Evolutionary conservation across 2,888 invertebrate species (phyloP).

Genomic region (Cryptocheilus praepositus): DNA sequence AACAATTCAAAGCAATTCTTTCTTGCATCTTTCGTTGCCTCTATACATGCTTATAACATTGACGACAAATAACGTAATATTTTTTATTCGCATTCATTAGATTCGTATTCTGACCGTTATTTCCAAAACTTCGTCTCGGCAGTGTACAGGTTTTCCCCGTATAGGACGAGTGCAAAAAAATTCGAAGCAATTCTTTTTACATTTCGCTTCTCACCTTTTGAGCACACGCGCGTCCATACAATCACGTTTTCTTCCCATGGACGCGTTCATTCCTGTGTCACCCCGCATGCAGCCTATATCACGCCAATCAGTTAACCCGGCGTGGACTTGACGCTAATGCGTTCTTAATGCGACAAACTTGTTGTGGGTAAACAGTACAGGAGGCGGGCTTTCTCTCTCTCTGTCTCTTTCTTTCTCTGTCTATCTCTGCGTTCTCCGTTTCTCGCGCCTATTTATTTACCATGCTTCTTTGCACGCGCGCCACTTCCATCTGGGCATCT

Average conservation of each 20-base stretch:
- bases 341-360: conserved; percentile 68
- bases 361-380: conserved; percentile 55
- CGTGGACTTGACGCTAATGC: conserved; percentile 68
- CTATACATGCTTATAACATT: too few species aligned
- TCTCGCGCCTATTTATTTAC: conserved; percentile 3
- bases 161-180: not conserved
- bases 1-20: too few species aligned
- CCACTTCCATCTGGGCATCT: not conserved
- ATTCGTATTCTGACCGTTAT: too few species aligned
- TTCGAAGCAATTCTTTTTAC: not conserved
- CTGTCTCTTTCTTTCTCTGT: conserved; percentile 15
- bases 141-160: too few species aligned
- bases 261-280: conserved; percentile 5
- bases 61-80: too few species aligned
- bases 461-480: not conserved
- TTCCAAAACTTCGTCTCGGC: too few species aligned
- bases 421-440: not conserved
- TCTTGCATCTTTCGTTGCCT: too few species aligned
- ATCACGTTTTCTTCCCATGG: too few species aligned
- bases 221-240: conserved; percentile 12
- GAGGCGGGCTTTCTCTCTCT: conserved; percentile 20
- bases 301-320: conserved; percentile 65
- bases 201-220: not conserved
- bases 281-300: conserved; percentile 53
- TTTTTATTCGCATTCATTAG: too few species aligned